Evolutionary conservation across 2,888 invertebrate genomes (phyloP), one percentile per base, ranked within the genome.

Genomic region (Megamerina dolium): DNA sequence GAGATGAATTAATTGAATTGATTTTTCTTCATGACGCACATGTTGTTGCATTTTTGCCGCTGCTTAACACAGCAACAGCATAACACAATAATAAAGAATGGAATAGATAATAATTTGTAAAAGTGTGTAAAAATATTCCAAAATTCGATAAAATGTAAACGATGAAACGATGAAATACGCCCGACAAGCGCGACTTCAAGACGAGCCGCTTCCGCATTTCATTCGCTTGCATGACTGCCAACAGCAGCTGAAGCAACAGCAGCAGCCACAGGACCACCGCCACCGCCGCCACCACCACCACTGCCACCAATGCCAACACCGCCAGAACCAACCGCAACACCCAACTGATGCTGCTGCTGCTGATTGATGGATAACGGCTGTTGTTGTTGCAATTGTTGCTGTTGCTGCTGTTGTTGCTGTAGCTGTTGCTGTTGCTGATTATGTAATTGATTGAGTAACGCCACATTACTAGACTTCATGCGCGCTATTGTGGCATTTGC

Each of bases 401-500:
- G 55, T 40, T 18, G 55, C 38, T 20, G 57, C 41, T 18, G 47
- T 39, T 13, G 46, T 20, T 26, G 36, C 32, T 38, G 48, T 31
- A 43, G 50, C 18, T 27, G 50, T 17, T 31, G 54, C 36, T 49
- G 51, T 2, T 45, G 44, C n/a, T 57, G 58, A 14, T 52, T 51
- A 23, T 59, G 61, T 12, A 59, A 55, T 57, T 80, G 79, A 66
- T 81, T 81, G 6, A 82, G 67, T 61, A 82, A 75, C 20, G 80
- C 75, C 41, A 81, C 76, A 55, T 81, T 82, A 59, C 79, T 78
- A 5, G 80, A 75, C 61, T 77, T 78, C 57, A 77, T 67, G 27
- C 74, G 68, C 1, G 74, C 73, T 50, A 76, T 70, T 33, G 75
- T 73, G 46, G 72, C 76, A 48, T 73, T 70, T 17, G 74, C 68